These are phyloP conservation scores for Plebejus melissa DNA, from an alignment of 2,888 invertebrate species.

Conservation along the genomic window DNA sequence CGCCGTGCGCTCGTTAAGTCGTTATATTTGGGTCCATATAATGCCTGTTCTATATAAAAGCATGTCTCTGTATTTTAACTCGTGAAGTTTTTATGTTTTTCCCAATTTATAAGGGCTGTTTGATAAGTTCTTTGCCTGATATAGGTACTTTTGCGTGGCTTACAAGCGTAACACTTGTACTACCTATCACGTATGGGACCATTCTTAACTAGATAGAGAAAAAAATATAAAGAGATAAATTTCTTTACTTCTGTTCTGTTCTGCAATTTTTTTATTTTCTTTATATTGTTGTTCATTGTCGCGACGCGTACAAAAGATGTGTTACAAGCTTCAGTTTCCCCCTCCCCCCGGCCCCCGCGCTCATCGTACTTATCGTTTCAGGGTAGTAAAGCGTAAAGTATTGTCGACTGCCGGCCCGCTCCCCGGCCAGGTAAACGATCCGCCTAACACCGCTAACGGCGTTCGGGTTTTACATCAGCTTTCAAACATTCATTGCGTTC, in stretches of 20 bases:
- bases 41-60: neutral
- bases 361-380: slow-evolving; percentile 32
- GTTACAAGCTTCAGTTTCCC: neutral
- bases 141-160: too few relatives aligned
- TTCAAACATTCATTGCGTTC: neutral
- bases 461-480: slow-evolving; percentile 7
- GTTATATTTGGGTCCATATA: neutral
- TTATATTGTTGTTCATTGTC: neutral
- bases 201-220: too few relatives aligned
- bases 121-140: neutral
- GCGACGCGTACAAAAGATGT: neutral
- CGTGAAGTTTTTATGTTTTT: neutral
- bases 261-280: neutral
- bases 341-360: neutral
- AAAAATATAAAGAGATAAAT: too few relatives aligned
- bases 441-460: slow-evolving; percentile 23
- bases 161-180: too few relatives aligned
- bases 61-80: neutral
- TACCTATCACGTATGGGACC: too few relatives aligned
- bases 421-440: slow-evolving; percentile 34
- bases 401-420: slow-evolving; percentile 32
- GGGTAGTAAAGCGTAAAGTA: slow-evolving; percentile 38
- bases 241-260: neutral
- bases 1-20: neutral
- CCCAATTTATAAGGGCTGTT: neutral